Conservation (phyloP, 2,797 vertebrate genomes). For the Gallinago solitaria region DNA sequence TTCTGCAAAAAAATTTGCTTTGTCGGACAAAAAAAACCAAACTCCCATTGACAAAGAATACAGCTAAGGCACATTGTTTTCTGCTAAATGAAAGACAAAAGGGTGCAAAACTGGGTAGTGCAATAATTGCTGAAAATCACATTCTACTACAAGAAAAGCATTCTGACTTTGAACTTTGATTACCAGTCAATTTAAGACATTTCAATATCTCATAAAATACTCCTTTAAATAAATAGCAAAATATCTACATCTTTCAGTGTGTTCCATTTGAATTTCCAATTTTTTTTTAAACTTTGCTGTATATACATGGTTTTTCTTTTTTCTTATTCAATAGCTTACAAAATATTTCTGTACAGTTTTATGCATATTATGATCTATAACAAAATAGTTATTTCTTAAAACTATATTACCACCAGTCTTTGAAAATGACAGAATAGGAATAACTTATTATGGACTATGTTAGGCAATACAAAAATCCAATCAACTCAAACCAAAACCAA, state of each 20-base stretch:
- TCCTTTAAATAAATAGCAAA: constrained; percentile 86
- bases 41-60: constrained; percentile 82
- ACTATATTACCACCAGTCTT: constrained; percentile 82
- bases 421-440: constrained; percentile 70
- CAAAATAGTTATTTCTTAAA: constrained; percentile 92
- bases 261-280: constrained; percentile 71
- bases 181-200: constrained; percentile 80
- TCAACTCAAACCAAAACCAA: constrained; percentile 44
- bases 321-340: constrained; percentile 86
- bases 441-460: constrained; percentile 71
- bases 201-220: constrained; percentile 78
- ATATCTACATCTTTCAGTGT: constrained; percentile 83
- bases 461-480: constrained; percentile 70
- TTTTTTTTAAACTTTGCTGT: constrained; percentile 70
- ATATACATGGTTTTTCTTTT: constrained; percentile 83
- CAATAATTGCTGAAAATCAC: constrained; percentile 90
- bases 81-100: constrained; percentile 78
- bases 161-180: constrained; percentile 86
- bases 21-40: constrained; percentile 84
- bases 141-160: constrained; percentile 91
- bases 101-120: constrained; percentile 88
- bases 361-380: constrained; percentile 91
- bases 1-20: constrained; percentile 80
- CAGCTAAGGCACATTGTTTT: constrained; percentile 97
- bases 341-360: constrained; percentile 96